Evolutionary conservation across 2,888 invertebrate genomes (phyloP).

Genomic region (Pandemis corylana): DNA sequence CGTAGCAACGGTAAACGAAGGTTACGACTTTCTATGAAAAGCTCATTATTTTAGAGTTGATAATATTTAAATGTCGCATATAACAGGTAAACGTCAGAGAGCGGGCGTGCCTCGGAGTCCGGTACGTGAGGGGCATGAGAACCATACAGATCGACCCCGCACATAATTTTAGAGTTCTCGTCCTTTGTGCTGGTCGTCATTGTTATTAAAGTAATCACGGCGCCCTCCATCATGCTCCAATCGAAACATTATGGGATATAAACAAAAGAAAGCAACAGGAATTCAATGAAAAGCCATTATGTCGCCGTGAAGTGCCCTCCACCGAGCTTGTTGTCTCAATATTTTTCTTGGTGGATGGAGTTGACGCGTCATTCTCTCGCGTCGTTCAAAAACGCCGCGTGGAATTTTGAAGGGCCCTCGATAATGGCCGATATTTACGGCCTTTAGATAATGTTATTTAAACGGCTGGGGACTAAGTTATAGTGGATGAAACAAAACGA

Average conservation of each 20-base stretch:
- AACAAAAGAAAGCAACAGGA: conserved; percentile 83
- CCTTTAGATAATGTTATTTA: conserved; percentile 80
- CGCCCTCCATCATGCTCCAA: conserved; percentile 81
- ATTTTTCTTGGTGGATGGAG: conserved; percentile 81
- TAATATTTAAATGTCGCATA: conserved; percentile 75
- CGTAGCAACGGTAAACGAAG: conserved; percentile 27
- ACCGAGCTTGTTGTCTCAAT: conserved; percentile 80
- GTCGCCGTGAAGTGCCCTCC: conserved; percentile 78
- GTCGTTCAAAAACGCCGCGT: conserved; percentile 77
- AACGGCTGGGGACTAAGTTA: conserved; percentile 70
- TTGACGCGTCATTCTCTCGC: conserved; percentile 80
- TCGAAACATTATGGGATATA: conserved; percentile 84
- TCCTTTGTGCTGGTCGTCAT: conserved; percentile 80
- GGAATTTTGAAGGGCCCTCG: conserved; percentile 80
- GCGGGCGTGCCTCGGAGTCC: conserved; percentile 57
- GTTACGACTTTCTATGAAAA: conserved; percentile 64
- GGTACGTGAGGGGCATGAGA: conserved; percentile 81
- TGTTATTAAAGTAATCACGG: conserved; percentile 85
- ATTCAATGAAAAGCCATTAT: conserved; percentile 84
- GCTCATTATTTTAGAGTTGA: conserved; percentile 77
- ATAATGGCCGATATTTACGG: conserved; percentile 83
- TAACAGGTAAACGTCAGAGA: conserved; percentile 69
- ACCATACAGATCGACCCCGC: conserved; percentile 72
- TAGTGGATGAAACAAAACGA: conserved; percentile 69
- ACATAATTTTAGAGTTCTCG: conserved; percentile 78